A percentile compares a stretch with the other conserved stretches of the same genome.
Evolutionary conservation across 2,797 vertebrate species (phyloP).

Genomic region (Enteromius anoplus): DNA sequence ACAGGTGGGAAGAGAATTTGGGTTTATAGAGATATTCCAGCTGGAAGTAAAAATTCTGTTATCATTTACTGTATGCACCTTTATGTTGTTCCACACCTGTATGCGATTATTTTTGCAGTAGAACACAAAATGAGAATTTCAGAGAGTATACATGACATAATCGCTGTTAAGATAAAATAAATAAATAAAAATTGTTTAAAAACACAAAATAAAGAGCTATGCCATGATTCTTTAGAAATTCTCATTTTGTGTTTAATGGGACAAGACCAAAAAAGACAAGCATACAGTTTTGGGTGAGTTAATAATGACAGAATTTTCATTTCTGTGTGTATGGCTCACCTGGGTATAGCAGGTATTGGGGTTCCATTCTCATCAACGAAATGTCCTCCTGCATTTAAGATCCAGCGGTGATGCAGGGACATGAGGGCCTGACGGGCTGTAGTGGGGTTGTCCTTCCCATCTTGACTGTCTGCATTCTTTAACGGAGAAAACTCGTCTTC

Average conservation of each 20-base stretch:
- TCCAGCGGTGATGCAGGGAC: slow-evolving; percentile 98
- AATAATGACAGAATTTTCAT: not conserved
- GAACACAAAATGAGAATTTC: not conserved
- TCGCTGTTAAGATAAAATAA: not conserved
- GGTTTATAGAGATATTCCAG: not conserved
- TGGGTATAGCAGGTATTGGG: slow-evolving; percentile 90
- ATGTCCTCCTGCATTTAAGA: slow-evolving; percentile 92
- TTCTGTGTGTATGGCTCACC: slow-evolving; percentile 71
- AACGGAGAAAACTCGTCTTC: slow-evolving; percentile 97
- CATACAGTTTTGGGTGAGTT: not conserved
- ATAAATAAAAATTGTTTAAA: not conserved
- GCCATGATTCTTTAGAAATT: not conserved
- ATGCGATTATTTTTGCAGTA: not conserved
- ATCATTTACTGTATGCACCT: not conserved
- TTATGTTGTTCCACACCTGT: not conserved
- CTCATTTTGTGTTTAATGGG: not conserved
- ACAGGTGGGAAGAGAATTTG: slow-evolving; percentile 3
- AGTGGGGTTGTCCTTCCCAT: slow-evolving; percentile 95
- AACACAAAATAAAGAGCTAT: slow-evolving; percentile 4
- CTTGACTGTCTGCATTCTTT: slow-evolving; percentile 95
- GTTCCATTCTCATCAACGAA: slow-evolving; percentile 94
- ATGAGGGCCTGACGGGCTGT: slow-evolving; percentile 90
- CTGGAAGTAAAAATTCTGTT: not conserved
- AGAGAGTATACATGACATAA: not conserved
- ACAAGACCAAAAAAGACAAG: not conserved